Percentiles rank a stretch among this genome's conserved stretches.
These are phyloP conservation scores for Papilio glaucus DNA, from an alignment of 1,140 invertebrate genomes.

Conservation along the genomic window DNA sequence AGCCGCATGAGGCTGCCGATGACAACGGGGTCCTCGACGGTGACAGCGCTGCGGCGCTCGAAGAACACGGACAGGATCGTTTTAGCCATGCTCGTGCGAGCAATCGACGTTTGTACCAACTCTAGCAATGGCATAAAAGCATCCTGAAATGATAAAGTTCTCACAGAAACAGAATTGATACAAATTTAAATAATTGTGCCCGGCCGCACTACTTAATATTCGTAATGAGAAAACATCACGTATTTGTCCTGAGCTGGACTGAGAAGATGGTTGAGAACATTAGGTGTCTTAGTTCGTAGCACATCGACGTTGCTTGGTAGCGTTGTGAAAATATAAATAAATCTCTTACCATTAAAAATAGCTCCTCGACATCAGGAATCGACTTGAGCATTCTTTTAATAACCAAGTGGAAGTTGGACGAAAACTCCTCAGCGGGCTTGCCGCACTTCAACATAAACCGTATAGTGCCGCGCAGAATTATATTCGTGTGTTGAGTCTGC, in stretches of 20 bases:
- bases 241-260: no score
- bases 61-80: slow-evolving; percentile 89
- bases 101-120: slow-evolving; percentile 93
- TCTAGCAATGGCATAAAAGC: slow-evolving; percentile 95
- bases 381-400: slow-evolving; percentile 90
- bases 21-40: slow-evolving; percentile 92
- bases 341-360: slow-evolving; percentile 89
- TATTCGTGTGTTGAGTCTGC: slow-evolving; percentile 92
- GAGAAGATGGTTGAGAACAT: no score
- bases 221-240: no score
- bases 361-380: slow-evolving; percentile 88
- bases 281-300: not conserved
- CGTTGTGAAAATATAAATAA: slow-evolving; percentile 42
- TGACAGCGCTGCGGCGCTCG: slow-evolving; percentile 56
- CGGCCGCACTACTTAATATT: no score
- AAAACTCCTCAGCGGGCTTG: slow-evolving; percentile 90
- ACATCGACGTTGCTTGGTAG: not conserved
- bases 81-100: slow-evolving; percentile 93
- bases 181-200: not conserved
- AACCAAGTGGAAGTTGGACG: slow-evolving; percentile 90
- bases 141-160: slow-evolving; percentile 84
- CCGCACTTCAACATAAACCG: slow-evolving; percentile 88
- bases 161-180: slow-evolving; percentile 53
- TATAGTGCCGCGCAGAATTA: slow-evolving; percentile 93
- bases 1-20: slow-evolving; percentile 94